A percentile compares a stretch with the other conserved stretches of the same genome.
Conservation (phyloP, 2,113 vertebrate species). For the Dissostichus mawsoni region DNA sequence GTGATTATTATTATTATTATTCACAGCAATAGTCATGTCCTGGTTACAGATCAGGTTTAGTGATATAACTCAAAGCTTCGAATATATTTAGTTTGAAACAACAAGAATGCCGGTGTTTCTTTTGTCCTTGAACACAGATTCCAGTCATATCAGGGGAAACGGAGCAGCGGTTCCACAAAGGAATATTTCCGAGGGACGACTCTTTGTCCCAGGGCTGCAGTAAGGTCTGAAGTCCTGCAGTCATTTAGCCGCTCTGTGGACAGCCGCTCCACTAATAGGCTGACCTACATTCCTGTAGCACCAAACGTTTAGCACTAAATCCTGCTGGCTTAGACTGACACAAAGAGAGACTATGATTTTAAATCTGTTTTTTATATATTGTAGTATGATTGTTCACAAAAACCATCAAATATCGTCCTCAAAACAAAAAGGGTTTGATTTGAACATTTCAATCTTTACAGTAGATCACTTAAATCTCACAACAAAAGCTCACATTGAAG, state of each 20-base stretch:
- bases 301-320: conserved; percentile 51
- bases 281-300: conserved; percentile 71
- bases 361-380: conserved; percentile 27
- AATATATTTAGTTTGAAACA: neutral
- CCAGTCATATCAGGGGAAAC: neutral
- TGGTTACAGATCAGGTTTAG: conserved; percentile 11
- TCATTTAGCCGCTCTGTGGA: conserved; percentile 33
- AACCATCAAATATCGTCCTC: conserved; percentile 20
- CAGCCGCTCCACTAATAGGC: conserved; percentile 50
- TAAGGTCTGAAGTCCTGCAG: conserved; percentile 48
- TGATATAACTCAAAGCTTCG: neutral
- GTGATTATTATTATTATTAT: conserved; percentile 20
- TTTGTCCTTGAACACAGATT: neutral
- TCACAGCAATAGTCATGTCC: conserved; percentile 33
- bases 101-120: neutral
- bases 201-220: conserved; percentile 43
- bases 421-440: neutral
- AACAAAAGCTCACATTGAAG: neutral
- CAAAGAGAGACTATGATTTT: conserved; percentile 53
- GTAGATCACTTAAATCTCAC: conserved; percentile 13
- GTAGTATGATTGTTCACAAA: conserved; percentile 2
- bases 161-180: conserved; percentile 12
- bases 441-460: conserved; percentile 31
- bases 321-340: conserved; percentile 42
- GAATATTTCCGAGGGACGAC: conserved; percentile 24